Conservation (phyloP, 2,113 vertebrate genomes). For the Callocephalon fimbriatum region DNA sequence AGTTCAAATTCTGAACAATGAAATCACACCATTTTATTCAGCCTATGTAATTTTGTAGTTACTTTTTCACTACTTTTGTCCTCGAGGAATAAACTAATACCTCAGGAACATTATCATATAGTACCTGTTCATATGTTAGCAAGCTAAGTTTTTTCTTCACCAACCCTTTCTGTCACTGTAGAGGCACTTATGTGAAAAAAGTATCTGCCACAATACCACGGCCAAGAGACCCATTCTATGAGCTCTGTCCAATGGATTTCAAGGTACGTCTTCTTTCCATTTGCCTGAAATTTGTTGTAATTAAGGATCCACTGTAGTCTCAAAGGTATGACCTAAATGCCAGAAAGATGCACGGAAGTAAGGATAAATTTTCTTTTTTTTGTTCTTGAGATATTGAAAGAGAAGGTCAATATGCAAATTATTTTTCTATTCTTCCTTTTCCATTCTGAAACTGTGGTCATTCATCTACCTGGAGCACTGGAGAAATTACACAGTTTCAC, state of each 20-base stretch:
- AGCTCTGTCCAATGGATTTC: not conserved
- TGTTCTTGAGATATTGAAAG: not conserved
- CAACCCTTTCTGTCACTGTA: not conserved
- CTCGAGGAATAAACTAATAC: not conserved
- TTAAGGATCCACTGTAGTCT: not conserved
- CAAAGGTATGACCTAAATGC: not conserved
- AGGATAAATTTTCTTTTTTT: not conserved
- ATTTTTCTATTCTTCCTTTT: not conserved
- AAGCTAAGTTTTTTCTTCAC: not conserved
- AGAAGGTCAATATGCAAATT: not conserved
- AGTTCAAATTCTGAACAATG: not conserved
- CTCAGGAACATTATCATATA: not conserved
- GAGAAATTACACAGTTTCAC: not conserved
- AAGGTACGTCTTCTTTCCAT: slow-evolving; percentile 8
- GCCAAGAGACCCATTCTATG: not conserved
- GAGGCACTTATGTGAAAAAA: slow-evolving; percentile 15
- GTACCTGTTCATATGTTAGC: not conserved
- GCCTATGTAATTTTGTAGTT: not conserved
- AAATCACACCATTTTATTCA: not conserved
- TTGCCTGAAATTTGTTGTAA: not conserved
- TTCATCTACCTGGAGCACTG: rapidly evolving
- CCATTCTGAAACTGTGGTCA: not conserved
- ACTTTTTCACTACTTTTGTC: not conserved
- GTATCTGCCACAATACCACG: not conserved
- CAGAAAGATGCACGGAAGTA: not conserved